These are phyloP conservation scores for Pinna nobilis DNA, from an alignment of 1,140 invertebrate species.

Conservation along the genomic window DNA sequence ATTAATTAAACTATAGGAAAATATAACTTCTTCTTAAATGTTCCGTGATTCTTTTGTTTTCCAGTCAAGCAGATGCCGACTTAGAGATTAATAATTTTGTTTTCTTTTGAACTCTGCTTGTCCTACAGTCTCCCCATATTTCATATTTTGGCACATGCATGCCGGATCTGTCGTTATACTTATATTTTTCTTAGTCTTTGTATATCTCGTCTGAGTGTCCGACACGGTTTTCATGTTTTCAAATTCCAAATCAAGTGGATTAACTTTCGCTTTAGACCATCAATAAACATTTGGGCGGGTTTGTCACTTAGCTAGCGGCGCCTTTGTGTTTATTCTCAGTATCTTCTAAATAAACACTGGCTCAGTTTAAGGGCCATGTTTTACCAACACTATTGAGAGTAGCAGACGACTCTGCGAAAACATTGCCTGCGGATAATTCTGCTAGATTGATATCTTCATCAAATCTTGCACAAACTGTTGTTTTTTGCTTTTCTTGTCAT, in stretches of 20 bases:
- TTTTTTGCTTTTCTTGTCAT: background rate
- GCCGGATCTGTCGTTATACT: background rate
- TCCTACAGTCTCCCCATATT: too few species aligned
- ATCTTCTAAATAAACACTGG: constrained; percentile 24
- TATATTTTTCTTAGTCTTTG: background rate
- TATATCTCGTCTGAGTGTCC: background rate
- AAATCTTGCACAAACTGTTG: background rate
- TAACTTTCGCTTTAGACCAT: constrained; percentile 14
- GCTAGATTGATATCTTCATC: background rate
- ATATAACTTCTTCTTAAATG: too few species aligned
- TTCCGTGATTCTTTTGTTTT: too few species aligned
- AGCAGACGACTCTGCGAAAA: background rate
- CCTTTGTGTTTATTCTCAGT: constrained; percentile 11
- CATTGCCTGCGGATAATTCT: background rate
- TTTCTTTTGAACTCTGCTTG: too few species aligned
- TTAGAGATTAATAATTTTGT: too few species aligned
- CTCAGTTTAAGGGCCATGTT: constrained; percentile 7
- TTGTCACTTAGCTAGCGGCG: constrained; percentile 13
- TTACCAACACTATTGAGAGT: background rate
- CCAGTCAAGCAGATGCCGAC: too few species aligned
- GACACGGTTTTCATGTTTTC: constrained; percentile 11
- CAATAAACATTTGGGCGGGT: constrained; percentile 14
- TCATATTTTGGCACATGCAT: too few species aligned
- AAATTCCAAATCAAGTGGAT: constrained; percentile 14
- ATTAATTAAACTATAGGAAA: too few species aligned